Evolutionary conservation across 2,113 vertebrate genomes (phyloP).

Genomic region (Takifugu flavidus): DNA sequence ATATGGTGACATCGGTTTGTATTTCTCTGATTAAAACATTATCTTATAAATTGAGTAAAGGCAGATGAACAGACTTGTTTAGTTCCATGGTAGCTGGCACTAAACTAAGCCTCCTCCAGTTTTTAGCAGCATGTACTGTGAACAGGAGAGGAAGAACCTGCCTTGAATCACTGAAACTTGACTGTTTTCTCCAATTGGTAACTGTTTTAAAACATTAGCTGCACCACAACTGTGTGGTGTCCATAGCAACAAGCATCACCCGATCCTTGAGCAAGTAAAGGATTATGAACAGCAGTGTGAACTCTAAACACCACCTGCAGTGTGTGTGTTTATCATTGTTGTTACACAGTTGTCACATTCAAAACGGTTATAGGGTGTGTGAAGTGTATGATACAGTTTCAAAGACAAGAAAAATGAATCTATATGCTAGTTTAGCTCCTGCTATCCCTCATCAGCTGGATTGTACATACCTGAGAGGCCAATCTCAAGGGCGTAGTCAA

Average conservation of each 20-base stretch:
- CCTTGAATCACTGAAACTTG: neutral
- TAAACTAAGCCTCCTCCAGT: conserved; percentile 11
- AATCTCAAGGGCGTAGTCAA: conserved; percentile 98
- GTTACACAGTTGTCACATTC: too few relatives aligned
- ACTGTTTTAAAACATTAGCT: neutral
- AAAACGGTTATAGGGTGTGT: too few relatives aligned
- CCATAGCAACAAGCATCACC: conserved; percentile 13
- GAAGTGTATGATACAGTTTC: too few relatives aligned
- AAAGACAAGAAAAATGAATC: too few relatives aligned
- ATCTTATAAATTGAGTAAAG: conserved; percentile 8
- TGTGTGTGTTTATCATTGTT: too few relatives aligned
- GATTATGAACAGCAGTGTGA: neutral
- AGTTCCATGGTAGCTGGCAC: conserved; percentile 30
- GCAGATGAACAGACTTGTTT: conserved; percentile 15
- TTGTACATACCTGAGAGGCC: conserved; percentile 88
- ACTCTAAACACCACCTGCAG: too few relatives aligned
- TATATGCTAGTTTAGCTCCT: too few relatives aligned
- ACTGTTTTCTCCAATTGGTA: neutral
- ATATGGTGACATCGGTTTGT: conserved; percentile 3
- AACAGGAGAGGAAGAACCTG: conserved; percentile 1
- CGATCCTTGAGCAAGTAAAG: neutral
- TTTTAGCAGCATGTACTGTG: conserved; percentile 1
- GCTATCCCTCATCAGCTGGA: neutral
- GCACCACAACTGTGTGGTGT: neutral
- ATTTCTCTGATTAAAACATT: conserved; percentile 20